Conservation (phyloP, 2,888 invertebrate species). For the Thera obeliscata region DNA sequence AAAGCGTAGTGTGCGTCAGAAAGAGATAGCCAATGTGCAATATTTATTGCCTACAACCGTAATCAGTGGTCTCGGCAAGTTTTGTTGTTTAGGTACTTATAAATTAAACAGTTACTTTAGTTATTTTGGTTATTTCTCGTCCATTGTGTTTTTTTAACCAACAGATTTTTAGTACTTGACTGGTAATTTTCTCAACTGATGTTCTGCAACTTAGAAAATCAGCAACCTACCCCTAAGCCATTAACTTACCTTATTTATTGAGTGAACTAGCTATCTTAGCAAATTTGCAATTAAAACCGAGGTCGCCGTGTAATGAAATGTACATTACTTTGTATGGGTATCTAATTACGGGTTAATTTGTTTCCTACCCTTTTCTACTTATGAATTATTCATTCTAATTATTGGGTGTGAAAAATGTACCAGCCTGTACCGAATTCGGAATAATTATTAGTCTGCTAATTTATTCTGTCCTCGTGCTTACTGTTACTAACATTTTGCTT, state of each 20-base stretch:
- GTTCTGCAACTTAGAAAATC: no score
- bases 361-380: conserved; percentile 24
- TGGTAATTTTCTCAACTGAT: no score
- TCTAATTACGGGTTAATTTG: conserved; percentile 35
- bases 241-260: not conserved
- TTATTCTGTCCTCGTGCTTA: not conserved
- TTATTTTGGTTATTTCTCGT: no score
- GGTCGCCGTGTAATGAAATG: conserved; percentile 36
- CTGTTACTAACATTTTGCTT: not conserved
- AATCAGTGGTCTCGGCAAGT: no score
- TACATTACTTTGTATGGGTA: conserved; percentile 34
- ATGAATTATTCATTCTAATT: conserved; percentile 23
- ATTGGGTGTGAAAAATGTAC: conserved; percentile 9
- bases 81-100: no score
- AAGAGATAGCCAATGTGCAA: no score
- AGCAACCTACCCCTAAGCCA: no score
- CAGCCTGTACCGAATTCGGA: not conserved
- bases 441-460: not conserved
- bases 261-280: conserved; percentile 27
- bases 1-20: no score
- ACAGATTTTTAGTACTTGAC: no score
- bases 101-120: no score
- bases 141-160: no score
- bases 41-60: no score
- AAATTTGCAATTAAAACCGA: conserved; percentile 30